Evolutionary conservation across 2,888 invertebrate species (phyloP).

Genomic region (Hymenopus coronatus): DNA sequence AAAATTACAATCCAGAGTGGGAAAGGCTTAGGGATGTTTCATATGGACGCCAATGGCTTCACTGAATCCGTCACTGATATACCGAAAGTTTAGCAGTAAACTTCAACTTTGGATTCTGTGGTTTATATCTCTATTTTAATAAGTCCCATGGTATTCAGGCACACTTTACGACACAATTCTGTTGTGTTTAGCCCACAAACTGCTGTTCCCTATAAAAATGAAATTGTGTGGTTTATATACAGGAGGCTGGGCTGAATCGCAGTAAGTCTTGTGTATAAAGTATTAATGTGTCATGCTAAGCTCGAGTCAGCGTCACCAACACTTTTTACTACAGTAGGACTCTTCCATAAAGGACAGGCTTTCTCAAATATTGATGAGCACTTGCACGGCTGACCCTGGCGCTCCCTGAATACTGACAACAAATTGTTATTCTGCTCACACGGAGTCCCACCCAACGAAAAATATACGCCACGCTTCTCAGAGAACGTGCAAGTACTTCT

Average conservation of each 20-base stretch:
- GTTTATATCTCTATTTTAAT: no score
- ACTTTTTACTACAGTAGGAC: not conserved
- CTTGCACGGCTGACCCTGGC: not conserved
- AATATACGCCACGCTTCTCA: not conserved
- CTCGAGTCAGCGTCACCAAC: not conserved
- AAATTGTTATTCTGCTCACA: not conserved
- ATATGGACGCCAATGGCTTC: no score
- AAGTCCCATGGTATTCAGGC: not conserved
- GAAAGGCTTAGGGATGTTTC: no score
- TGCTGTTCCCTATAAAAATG: not conserved
- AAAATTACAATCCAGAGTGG: no score
- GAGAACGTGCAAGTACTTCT: not conserved
- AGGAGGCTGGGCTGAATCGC: not conserved
- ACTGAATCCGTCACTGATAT: no score
- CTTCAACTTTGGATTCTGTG: no score
- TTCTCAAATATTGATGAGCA: not conserved
- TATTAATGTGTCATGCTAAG: not conserved
- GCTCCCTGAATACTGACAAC: not conserved
- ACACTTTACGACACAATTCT: not conserved
- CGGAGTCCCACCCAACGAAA: not conserved
- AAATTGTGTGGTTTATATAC: not conserved
- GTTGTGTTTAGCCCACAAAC: not conserved
- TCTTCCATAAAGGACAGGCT: not conserved
- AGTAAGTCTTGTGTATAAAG: not conserved
- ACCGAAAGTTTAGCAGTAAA: no score